Conservation (phyloP, 2,113 vertebrate species). For the Megaceryle torquata region DNA sequence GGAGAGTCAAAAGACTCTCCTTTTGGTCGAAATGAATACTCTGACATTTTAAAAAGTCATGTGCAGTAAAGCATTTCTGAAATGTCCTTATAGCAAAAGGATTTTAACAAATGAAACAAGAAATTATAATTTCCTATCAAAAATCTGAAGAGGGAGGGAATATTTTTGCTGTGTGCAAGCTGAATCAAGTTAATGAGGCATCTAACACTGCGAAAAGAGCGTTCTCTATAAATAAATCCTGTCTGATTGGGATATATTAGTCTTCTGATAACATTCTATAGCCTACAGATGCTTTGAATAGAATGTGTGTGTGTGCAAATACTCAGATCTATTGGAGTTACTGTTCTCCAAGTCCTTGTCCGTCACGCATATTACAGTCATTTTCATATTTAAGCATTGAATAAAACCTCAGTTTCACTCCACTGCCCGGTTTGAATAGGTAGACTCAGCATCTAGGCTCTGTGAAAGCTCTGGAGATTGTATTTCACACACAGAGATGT, state of each 20-base stretch:
- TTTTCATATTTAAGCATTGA: conserved; percentile 64
- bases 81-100: conserved; percentile 71
- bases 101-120: conserved; percentile 80
- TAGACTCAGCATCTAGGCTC: conserved; percentile 34
- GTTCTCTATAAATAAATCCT: conserved; percentile 84
- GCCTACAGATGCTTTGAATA: conserved; percentile 83
- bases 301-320: conserved; percentile 77
- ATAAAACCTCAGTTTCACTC: conserved; percentile 54
- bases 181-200: conserved; percentile 87
- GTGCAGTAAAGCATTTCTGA: conserved; percentile 72
- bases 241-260: conserved; percentile 86
- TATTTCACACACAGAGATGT: conserved; percentile 28
- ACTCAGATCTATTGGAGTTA: conserved; percentile 71
- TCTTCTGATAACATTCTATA: conserved; percentile 84
- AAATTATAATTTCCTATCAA: conserved; percentile 83
- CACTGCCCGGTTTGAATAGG: conserved; percentile 55
- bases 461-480: conserved; percentile 37
- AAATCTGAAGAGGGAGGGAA: conserved; percentile 84
- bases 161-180: conserved; percentile 84
- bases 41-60: conserved; percentile 65
- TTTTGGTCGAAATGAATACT: conserved; percentile 73
- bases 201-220: conserved; percentile 82
- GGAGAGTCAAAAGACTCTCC: too few species aligned
- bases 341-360: conserved; percentile 67
- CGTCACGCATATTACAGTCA: conserved; percentile 61